These are phyloP conservation scores for Mactromeris polynyma DNA, from an alignment of 2,888 invertebrate genomes.

Conservation along the genomic window DNA sequence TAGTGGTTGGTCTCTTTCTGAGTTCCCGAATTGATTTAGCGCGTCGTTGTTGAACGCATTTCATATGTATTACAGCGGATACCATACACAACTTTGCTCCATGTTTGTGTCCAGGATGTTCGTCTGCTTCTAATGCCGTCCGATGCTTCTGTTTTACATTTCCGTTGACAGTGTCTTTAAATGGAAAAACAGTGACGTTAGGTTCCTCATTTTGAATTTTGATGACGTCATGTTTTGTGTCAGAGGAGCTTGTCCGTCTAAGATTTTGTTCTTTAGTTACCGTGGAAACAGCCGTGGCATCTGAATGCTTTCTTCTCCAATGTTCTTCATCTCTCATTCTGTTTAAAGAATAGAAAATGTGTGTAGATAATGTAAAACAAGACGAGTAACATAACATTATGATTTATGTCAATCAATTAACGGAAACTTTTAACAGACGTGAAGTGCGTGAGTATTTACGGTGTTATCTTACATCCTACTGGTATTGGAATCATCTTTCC, in stretches of 20 bases:
- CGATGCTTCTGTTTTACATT: slow-evolving; percentile 14
- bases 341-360: too few species aligned
- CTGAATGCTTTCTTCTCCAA: not conserved
- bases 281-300: not conserved
- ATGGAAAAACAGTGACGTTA: slow-evolving; percentile 55
- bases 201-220: slow-evolving; percentile 31
- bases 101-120: slow-evolving; percentile 40
- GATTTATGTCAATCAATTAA: too few species aligned
- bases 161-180: slow-evolving; percentile 39
- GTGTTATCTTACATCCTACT: too few species aligned
- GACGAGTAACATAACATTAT: too few species aligned
- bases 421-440: too few species aligned
- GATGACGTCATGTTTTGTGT: slow-evolving; percentile 10
- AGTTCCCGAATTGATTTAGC: slow-evolving; percentile 51
- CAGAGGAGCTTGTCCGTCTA: not conserved
- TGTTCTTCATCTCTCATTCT: slow-evolving; percentile 29
- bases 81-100: slow-evolving; percentile 58
- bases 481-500: too few species aligned
- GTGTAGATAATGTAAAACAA: not conserved
- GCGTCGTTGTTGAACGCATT: slow-evolving; percentile 30
- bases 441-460: too few species aligned
- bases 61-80: slow-evolving; percentile 60
- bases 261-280: not conserved
- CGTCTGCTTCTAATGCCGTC: slow-evolving; percentile 18
- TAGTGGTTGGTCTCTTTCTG: slow-evolving; percentile 45